Percentiles rank a stretch among this genome's conserved stretches.
Conservation (phyloP, 2,113 vertebrate species). For the Gadus macrocephalus region DNA sequence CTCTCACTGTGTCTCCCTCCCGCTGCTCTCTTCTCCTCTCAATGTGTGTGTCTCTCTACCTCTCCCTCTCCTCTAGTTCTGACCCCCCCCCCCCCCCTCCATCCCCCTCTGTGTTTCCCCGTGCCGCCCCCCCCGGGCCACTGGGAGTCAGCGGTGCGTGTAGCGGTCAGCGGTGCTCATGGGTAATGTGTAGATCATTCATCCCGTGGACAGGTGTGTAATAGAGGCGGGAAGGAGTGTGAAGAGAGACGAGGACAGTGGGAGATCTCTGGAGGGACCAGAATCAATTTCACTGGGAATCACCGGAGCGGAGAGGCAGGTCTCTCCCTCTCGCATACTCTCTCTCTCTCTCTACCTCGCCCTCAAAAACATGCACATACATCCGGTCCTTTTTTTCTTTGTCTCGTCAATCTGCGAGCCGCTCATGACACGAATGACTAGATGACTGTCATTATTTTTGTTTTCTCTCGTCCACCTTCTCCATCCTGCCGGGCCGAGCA, state of each 20-base stretch:
- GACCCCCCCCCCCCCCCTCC: background rate
- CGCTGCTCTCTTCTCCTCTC: background rate
- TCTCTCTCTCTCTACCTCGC: conserved; percentile 12
- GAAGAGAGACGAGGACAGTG: conserved; percentile 39
- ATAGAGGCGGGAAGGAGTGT: conserved; percentile 38
- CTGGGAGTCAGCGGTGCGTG: conserved; percentile 47
- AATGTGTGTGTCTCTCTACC: too few species aligned
- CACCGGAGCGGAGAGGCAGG: conserved; percentile 50
- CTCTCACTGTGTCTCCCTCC: too few species aligned
- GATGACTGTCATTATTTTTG: conserved; percentile 49
- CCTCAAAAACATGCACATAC: too few species aligned
- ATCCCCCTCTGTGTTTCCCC: conserved; percentile 4
- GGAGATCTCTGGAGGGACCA: conserved; percentile 54
- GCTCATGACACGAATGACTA: conserved; percentile 54
- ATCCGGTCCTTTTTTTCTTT: too few species aligned
- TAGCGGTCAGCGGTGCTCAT: conserved; percentile 55
- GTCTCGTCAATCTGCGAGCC: conserved; percentile 42
- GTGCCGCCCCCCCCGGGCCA: conserved; percentile 37
- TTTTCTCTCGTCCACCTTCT: conserved; percentile 24
- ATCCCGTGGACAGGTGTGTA: conserved; percentile 64
- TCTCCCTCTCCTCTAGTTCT: background rate
- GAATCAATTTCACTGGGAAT: conserved; percentile 64
- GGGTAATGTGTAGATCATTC: conserved; percentile 65
- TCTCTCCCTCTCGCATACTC: conserved; percentile 2
- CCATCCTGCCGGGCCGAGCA: conserved; percentile 35